Percentiles rank a stretch among this genome's conserved stretches.
These are phyloP conservation scores for Probaryconus sp. DNA, from an alignment of 1,140 invertebrate genomes.

Conservation along the genomic window DNA sequence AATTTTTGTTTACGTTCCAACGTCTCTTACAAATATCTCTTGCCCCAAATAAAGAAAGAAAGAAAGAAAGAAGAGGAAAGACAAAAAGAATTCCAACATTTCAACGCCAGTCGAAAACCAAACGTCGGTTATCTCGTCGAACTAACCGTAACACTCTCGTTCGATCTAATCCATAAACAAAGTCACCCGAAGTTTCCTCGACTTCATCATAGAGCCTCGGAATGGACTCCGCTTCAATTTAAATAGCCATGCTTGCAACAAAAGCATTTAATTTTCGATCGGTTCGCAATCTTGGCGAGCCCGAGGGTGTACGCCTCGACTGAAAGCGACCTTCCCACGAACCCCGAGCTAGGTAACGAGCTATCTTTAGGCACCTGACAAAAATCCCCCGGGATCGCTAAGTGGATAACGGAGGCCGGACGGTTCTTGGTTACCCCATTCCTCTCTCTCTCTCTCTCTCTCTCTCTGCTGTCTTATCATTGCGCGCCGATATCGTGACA, in stretches of 20 bases:
- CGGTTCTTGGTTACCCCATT: no score
- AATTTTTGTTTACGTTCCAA: no score
- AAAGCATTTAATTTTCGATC: not conserved
- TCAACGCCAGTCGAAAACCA: no score
- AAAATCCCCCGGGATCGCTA: slow-evolving; percentile 57
- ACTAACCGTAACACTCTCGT: no score
- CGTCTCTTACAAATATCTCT: no score
- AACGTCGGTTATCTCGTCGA: no score
- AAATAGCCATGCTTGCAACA: not conserved
- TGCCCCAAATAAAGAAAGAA: no score
- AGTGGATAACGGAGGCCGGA: slow-evolving; percentile 40
- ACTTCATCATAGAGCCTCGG: slow-evolving; percentile 18
- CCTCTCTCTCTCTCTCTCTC: no score
- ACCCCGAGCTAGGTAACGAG: slow-evolving; percentile 61
- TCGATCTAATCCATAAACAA: no score
- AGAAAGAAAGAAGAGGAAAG: no score
- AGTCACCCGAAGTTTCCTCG: no score
- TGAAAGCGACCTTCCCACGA: slow-evolving; percentile 66
- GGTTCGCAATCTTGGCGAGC: not conserved
- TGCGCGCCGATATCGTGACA: slow-evolving; percentile 52
- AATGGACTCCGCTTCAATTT: slow-evolving; percentile 13
- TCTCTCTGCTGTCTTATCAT: slow-evolving; percentile 50
- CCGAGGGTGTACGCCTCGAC: slow-evolving; percentile 2
- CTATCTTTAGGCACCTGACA: slow-evolving; percentile 64
- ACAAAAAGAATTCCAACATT: no score